Conservation (phyloP, 2,888 invertebrate genomes). For the Xestia xanthographa region DNA sequence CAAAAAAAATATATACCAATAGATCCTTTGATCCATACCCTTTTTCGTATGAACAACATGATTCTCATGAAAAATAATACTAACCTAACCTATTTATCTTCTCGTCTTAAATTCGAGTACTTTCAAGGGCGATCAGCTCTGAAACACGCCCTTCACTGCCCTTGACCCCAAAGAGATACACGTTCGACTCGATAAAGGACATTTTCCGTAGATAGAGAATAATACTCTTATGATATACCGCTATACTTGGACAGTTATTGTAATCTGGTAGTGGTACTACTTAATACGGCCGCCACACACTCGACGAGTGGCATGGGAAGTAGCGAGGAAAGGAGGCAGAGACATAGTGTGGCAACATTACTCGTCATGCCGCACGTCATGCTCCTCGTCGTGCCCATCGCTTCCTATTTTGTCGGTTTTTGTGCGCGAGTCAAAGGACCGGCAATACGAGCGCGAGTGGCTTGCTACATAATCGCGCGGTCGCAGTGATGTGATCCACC, state of each 20-base stretch:
- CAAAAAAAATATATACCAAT: not conserved
- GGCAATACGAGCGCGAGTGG: no score
- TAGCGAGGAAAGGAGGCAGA: no score
- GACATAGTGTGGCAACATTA: no score
- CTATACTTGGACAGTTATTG: not conserved
- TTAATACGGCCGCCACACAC: no score
- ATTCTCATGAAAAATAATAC: slow-evolving; percentile 1
- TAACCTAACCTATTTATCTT: not conserved
- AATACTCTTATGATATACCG: not conserved
- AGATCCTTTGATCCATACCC: not conserved
- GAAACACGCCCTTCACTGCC: slow-evolving; percentile 40
- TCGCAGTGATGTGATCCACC: no score
- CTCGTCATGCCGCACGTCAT: no score
- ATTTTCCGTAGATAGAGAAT: slow-evolving; percentile 23
- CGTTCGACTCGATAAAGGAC: slow-evolving; percentile 34
- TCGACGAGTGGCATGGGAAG: no score
- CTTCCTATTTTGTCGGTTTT: no score
- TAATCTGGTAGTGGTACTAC: no score
- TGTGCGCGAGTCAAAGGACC: no score
- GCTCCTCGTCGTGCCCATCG: no score
- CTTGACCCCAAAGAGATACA: slow-evolving; percentile 50
- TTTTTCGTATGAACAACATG: not conserved
- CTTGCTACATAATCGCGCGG: no score
- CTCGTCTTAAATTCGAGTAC: not conserved
- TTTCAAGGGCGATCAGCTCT: slow-evolving; percentile 7